A percentile compares a stretch with the other conserved stretches of the same genome.
Evolutionary conservation across 2,888 invertebrate genomes (phyloP).

Genomic region (Apeira syringaria): DNA sequence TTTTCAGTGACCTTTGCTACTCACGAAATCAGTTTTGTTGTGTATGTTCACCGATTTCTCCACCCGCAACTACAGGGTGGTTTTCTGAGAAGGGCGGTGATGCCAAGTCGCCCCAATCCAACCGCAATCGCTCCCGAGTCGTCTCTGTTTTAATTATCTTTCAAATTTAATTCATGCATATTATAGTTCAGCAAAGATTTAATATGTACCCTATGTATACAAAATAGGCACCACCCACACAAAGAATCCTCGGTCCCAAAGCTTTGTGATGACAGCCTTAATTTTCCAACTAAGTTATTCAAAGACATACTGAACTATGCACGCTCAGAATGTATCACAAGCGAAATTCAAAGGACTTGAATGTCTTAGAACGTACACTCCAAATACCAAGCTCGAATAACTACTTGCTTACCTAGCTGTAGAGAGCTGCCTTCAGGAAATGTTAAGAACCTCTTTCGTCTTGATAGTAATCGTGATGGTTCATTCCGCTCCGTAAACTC

Average conservation of each 20-base stretch:
- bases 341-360: constrained; percentile 29
- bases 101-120: no score
- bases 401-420: constrained; percentile 79
- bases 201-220: no score
- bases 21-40: no score
- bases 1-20: no score
- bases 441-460: constrained; percentile 83
- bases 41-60: no score
- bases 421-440: constrained; percentile 85
- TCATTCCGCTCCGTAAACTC: constrained; percentile 45
- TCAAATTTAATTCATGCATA: no score
- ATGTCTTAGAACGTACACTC: constrained; percentile 22
- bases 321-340: constrained; percentile 27
- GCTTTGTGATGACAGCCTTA: constrained; percentile 17
- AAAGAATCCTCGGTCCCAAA: constrained; percentile 10
- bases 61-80: no score
- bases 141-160: no score
- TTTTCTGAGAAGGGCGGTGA: no score
- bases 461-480: constrained; percentile 63
- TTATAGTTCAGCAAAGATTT: no score
- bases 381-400: constrained; percentile 35
- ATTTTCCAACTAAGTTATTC: constrained; percentile 19
- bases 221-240: not conserved
- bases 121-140: no score
- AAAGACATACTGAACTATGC: constrained; percentile 27